A percentile compares a stretch with the other conserved stretches of the same genome.
Conservation (phyloP, 2,888 invertebrate species). For the Macrophya alboannulata region DNA sequence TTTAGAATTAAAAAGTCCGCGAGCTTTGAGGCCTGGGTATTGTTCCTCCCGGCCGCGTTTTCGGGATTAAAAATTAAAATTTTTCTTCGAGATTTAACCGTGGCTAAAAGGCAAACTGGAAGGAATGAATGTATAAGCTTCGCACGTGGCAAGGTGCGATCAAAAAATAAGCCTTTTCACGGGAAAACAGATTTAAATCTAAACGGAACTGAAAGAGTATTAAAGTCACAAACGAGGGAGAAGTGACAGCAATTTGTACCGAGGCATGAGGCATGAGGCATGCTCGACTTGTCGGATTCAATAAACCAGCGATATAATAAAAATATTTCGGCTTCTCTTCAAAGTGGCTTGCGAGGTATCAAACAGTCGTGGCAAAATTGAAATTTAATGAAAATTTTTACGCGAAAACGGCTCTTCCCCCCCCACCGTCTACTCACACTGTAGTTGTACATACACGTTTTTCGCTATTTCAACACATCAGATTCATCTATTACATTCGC, state of each 20-base stretch:
- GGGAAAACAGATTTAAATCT: slow-evolving; percentile 32
- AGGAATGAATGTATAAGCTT: not conserved
- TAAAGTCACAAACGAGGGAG: slow-evolving; percentile 30
- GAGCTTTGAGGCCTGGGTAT: not conserved
- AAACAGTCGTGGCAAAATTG: slow-evolving; percentile 36
- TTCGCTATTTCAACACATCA: not conserved
- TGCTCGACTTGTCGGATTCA: slow-evolving; percentile 38
- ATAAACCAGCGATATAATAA: slow-evolving; percentile 44
- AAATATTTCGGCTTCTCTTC: slow-evolving; percentile 45
- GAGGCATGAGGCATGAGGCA: slow-evolving; percentile 7
- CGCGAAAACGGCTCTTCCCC: not conserved
- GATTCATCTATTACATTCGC: not conserved
- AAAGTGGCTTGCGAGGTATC: slow-evolving; percentile 42
- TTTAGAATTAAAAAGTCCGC: not conserved
- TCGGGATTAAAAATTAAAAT: slow-evolving; percentile 1
- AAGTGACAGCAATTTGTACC: slow-evolving; percentile 50
- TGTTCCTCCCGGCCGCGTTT: not conserved
- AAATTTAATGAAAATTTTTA: slow-evolving; percentile 52
- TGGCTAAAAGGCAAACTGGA: not conserved
- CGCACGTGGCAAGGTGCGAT: not conserved
- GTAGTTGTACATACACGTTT: not conserved
- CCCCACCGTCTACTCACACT: not conserved
- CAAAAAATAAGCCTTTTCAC: slow-evolving; percentile 30
- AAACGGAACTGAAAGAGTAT: slow-evolving; percentile 39
- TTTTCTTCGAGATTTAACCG: not conserved